Evolutionary conservation across 2,888 invertebrate genomes (phyloP).

Genomic region (Cryptophagus acutangulus): DNA sequence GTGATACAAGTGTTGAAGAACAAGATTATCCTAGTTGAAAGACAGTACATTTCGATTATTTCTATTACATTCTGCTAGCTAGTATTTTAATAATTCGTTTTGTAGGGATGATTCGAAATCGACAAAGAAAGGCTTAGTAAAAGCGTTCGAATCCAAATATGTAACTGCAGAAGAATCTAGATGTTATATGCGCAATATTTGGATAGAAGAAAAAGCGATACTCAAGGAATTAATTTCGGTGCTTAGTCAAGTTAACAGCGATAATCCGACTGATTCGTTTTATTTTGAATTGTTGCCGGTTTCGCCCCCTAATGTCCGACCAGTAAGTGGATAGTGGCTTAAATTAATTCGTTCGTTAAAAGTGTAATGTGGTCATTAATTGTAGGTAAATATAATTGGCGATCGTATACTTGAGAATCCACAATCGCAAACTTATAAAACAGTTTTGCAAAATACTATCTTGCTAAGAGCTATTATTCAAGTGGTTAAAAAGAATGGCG

Average conservation of each 20-base stretch:
- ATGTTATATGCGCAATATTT: conserved; percentile 55
- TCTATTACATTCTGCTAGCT: too few species aligned
- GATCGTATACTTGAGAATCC: conserved; percentile 72
- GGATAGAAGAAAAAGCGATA: conserved; percentile 65
- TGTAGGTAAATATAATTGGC: conserved; percentile 40
- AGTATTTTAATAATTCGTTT: too few species aligned
- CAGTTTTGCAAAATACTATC: conserved; percentile 63
- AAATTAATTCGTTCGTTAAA: conserved; percentile 8
- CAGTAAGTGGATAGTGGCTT: conserved; percentile 49
- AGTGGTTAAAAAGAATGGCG: conserved; percentile 55
- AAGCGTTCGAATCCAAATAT: conserved; percentile 34
- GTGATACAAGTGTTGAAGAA: conserved; percentile 58
- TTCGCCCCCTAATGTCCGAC: conserved; percentile 80
- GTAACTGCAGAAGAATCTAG: conserved; percentile 41
- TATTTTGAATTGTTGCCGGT: conserved; percentile 83
- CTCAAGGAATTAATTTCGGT: conserved; percentile 68
- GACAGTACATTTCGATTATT: too few species aligned
- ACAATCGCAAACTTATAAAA: conserved; percentile 66
- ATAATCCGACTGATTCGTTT: conserved; percentile 74
- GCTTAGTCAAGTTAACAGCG: conserved; percentile 50
- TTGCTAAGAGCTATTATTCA: conserved; percentile 61
- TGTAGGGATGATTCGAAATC: too few species aligned
- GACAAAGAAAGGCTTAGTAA: conserved; percentile 13
- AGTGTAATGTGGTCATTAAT: too few species aligned
- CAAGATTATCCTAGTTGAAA: conserved; percentile 51